Evolutionary conservation across 2,888 invertebrate genomes (phyloP), one percentile per base, ranked within the genome.

Genomic region (Amblyjoppa proteus): DNA sequence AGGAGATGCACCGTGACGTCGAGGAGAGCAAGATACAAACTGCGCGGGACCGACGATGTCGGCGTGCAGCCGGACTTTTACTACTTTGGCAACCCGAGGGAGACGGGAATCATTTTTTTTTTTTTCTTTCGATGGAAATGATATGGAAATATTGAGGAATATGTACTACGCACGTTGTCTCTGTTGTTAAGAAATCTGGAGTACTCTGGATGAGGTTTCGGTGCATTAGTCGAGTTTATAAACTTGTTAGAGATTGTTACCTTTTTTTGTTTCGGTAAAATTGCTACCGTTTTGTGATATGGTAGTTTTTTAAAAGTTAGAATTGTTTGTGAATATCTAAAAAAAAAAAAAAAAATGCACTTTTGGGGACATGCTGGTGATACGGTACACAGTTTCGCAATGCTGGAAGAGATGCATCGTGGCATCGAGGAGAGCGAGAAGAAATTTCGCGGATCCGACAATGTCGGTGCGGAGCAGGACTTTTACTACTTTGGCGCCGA

Each of bases 401-500:
- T 2, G 31, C 25, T 4, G 3, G 61, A 34, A 6, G 11, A 7
- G 31, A n/a, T n/a, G n/a, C 31, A 3, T 13, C 9, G 61, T 34
- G 3, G 16, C 1, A 34, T 13, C 61, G 61, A 11, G 45, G 11
- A 31, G 61, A 31, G 5, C 13, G 61, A 1, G 61, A 64, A 64
- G 34, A 16, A n/a, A 64, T 3, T 16, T 16, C 13, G 34, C 34
- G n/a, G 61, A 64, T 11, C 2, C n/a, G 53, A 58, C 78, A 51
- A 69, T 69, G 69, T 38, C 68, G 25, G 20, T 49, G 13, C 16
- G 28, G 34, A 56, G 38, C 5, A 49, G 2, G 51, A 74, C 49
- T 79, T 79, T 71, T 25, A 51, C 71, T 68, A 58, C 51, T 51
- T 61, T 56, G 34, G 34, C 61, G n/a, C 6, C 7, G n/a, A 64